These are phyloP conservation scores for Puma concolor DNA, from an alignment of 2,113 vertebrate genomes.

Conservation along the genomic window DNA sequence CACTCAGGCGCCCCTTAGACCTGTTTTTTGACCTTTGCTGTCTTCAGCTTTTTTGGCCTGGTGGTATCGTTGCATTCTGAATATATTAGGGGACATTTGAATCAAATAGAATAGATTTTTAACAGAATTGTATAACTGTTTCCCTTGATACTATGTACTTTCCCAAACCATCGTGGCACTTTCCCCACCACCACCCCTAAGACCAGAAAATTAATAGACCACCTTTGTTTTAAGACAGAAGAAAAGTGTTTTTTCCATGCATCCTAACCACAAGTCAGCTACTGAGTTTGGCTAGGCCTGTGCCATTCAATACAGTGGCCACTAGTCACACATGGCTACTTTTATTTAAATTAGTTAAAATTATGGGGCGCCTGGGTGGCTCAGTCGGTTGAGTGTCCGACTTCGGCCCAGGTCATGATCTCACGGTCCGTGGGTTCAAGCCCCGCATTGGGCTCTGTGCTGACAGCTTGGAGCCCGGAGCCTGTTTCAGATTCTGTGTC, in stretches of 20 bases:
- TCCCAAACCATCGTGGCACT: not conserved
- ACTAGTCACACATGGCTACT: not conserved
- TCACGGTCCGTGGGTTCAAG: no score
- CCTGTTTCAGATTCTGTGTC: no score
- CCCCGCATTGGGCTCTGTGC: no score
- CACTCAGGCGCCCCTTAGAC: no score
- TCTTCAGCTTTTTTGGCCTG: not conserved
- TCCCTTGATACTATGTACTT: not conserved
- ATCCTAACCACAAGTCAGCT: not conserved
- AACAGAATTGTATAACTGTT: not conserved
- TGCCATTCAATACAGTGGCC: not conserved
- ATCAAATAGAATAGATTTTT: not conserved
- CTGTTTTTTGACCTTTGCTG: not conserved
- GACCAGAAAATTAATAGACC: not conserved
- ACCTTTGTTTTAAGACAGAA: slow-evolving; percentile 13
- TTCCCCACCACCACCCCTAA: not conserved
- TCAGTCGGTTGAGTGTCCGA: no score
- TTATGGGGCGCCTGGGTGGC: not conserved
- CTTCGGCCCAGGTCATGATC: no score
- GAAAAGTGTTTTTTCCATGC: not conserved
- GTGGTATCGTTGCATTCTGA: not conserved
- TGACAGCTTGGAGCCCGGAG: no score
- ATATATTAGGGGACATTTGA: not conserved
- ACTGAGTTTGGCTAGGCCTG: not conserved
- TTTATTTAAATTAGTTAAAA: slow-evolving; percentile 1